Base-by-base conservation (phyloP, 2,888 invertebrate genomes). In the Xanthia icteritia region DNA sequence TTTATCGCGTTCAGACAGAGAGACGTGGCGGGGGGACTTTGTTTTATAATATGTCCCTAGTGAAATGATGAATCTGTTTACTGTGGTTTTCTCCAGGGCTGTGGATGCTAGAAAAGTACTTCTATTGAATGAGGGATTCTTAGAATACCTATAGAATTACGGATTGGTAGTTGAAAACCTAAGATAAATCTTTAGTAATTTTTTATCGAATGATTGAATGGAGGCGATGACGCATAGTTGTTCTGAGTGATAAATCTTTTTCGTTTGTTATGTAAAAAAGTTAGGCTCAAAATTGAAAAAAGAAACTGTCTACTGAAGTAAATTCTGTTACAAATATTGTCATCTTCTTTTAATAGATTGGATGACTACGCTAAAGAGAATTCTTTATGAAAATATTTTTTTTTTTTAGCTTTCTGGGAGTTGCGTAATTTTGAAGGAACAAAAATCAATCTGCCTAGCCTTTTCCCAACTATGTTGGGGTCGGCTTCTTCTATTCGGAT, bases 321-420 rank as follows among this genome's bases (percentile, higher is more conserved):
- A 54, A 68, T 69, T 79, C 6, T 60, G n/a, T 36, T 60, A 9
- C 54, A 42, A 63, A 39, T 77, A 31, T 63, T 71, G 61, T 54
- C 39, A 79, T 64, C 13, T 23, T 27, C 1, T 9, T 36, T 36
- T 23, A 64, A 58, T 58, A 78, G 39, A 80, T 61, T 68, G 9
- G 1, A 48, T 72, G 79, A 79, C 39, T 31, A 9, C 0, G 61
- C 45, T 45, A n/a, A 56, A 69, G 6, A 5, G 23, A 39, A 36
- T 23, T 36, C 5, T 27, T n/a, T 15, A 23, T 3, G 2, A 58
- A 39, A 36, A 13, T 2, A 3, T n/a, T 27, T n/a, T 48, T 42
- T 15, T 58, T 58, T 0, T 39, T 1, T 5, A n/a, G 1, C 20
- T 4, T 3, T 20, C 0, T 4, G 17, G 5, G 0, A 5, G 8